These are phyloP conservation scores for Tillus elongatus DNA, from an alignment of 2,888 invertebrate genomes.

Conservation along the genomic window DNA sequence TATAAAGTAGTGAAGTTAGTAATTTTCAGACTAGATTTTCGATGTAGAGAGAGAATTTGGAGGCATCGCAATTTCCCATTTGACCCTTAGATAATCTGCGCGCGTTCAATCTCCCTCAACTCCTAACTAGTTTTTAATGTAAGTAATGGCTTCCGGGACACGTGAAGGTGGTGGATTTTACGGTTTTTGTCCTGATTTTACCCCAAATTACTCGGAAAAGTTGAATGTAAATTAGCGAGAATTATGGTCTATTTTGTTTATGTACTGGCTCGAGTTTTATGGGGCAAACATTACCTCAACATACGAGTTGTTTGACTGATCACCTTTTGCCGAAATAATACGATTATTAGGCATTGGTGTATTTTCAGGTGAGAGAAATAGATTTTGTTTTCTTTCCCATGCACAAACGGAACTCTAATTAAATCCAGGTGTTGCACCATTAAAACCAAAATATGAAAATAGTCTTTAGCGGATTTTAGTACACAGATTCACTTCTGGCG, in stretches of 20 bases:
- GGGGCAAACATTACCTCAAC: slow-evolving; percentile 7
- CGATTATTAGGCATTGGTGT: too few relatives aligned
- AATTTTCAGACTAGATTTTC: slow-evolving; percentile 22
- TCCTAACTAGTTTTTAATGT: slow-evolving; percentile 32
- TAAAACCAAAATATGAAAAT: too few relatives aligned
- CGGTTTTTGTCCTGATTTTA: slow-evolving; percentile 27
- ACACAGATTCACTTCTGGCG: too few relatives aligned
- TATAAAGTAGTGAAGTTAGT: slow-evolving; percentile 17
- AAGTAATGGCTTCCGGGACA: slow-evolving; percentile 30
- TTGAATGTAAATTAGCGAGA: slow-evolving; percentile 24
- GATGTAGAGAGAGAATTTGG: slow-evolving; percentile 21
- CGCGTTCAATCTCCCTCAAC: slow-evolving; percentile 26
- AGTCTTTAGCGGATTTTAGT: too few relatives aligned
- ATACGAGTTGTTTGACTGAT: too few relatives aligned
- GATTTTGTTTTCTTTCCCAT: too few relatives aligned
- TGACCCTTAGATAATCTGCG: slow-evolving; percentile 27
- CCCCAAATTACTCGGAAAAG: slow-evolving; percentile 25
- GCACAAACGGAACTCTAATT: too few relatives aligned
- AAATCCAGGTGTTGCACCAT: too few relatives aligned
- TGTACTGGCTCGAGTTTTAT: too few relatives aligned
- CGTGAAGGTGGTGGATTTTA: slow-evolving; percentile 27
- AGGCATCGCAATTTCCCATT: slow-evolving; percentile 27
- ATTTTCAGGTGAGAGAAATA: too few relatives aligned
- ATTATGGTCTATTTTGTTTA: slow-evolving; percentile 22
- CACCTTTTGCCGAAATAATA: too few relatives aligned